These are phyloP conservation scores for Lordiphosa stackelbergi DNA, from an alignment of 1,140 invertebrate genomes.

Conservation along the genomic window DNA sequence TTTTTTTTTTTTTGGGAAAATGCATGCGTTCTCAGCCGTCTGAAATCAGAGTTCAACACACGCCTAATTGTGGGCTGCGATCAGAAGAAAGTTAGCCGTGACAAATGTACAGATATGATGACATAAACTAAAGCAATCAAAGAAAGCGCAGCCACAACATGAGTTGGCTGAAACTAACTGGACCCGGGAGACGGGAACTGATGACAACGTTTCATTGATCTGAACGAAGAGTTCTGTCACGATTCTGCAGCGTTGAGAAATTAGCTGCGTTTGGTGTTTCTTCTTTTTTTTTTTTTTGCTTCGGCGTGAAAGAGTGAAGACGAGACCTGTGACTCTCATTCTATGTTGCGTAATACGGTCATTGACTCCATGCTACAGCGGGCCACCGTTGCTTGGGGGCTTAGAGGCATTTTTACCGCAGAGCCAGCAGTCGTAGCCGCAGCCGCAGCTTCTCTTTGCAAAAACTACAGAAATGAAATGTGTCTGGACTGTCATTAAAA, in stretches of 20 bases:
- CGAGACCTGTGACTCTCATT: slow-evolving; percentile 22
- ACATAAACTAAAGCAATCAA: slow-evolving; percentile 73
- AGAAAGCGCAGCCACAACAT: slow-evolving; percentile 58
- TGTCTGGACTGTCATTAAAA: slow-evolving; percentile 10
- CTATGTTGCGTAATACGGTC: slow-evolving; percentile 74
- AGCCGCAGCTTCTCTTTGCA: too few relatives aligned
- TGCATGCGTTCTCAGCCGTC: slow-evolving; percentile 12
- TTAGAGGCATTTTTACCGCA: slow-evolving; percentile 40
- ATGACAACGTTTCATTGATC: slow-evolving; percentile 48
- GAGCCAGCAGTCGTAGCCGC: too few relatives aligned
- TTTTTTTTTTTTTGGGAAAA: slow-evolving; percentile 6
- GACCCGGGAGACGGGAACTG: slow-evolving; percentile 45
- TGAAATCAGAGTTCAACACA: slow-evolving; percentile 45
- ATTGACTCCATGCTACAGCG: slow-evolving; percentile 47
- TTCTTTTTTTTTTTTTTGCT: too few relatives aligned
- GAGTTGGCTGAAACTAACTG: slow-evolving; percentile 51
- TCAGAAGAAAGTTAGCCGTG: slow-evolving; percentile 53
- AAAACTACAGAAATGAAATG: too few relatives aligned
- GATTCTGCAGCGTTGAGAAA: slow-evolving; percentile 61
- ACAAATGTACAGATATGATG: slow-evolving; percentile 68
- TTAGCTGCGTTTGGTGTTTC: slow-evolving; percentile 50
- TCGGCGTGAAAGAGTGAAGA: neutral
- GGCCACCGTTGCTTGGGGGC: slow-evolving; percentile 28
- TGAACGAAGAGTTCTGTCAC: slow-evolving; percentile 49
- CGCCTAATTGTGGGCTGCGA: slow-evolving; percentile 53